Evolutionary conservation across 2,888 invertebrate genomes (phyloP).

Genomic region (Poecilobothrus nobilitatus): DNA sequence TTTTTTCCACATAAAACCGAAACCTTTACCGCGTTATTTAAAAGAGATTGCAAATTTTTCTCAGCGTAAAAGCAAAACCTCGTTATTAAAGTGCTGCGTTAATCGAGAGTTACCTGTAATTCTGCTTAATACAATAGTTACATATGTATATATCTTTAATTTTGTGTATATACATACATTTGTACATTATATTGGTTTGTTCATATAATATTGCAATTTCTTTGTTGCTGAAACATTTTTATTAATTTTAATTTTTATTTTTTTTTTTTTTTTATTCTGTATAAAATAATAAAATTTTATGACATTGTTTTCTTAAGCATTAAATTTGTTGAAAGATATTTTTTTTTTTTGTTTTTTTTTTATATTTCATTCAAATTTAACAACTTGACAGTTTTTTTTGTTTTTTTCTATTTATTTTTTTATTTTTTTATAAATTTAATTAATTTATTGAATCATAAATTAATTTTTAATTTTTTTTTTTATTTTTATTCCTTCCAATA

Average conservation of each 20-base stretch:
- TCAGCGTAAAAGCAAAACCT: no score
- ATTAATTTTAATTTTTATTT: neutral
- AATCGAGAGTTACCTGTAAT: no score
- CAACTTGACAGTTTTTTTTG: neutral
- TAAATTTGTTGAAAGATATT: neutral
- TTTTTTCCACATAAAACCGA: no score
- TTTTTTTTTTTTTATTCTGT: neutral
- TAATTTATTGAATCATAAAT: neutral
- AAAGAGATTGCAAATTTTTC: no score
- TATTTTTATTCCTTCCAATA: no score
- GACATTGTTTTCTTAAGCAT: constrained; percentile 1
- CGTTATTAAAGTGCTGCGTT: no score
- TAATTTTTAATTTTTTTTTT: neutral
- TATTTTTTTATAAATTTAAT: neutral
- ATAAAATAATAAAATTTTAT: neutral
- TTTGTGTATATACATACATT: no score
- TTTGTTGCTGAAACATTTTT: neutral
- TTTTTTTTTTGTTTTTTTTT: neutral
- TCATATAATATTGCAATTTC: no score
- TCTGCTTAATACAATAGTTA: no score
- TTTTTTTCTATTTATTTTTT: neutral
- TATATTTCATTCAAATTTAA: neutral
- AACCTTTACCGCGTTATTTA: no score
- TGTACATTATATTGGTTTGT: no score
- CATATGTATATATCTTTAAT: no score